Evolutionary conservation across 2,888 invertebrate genomes (phyloP).

Genomic region (Lycophotia porphyrea): DNA sequence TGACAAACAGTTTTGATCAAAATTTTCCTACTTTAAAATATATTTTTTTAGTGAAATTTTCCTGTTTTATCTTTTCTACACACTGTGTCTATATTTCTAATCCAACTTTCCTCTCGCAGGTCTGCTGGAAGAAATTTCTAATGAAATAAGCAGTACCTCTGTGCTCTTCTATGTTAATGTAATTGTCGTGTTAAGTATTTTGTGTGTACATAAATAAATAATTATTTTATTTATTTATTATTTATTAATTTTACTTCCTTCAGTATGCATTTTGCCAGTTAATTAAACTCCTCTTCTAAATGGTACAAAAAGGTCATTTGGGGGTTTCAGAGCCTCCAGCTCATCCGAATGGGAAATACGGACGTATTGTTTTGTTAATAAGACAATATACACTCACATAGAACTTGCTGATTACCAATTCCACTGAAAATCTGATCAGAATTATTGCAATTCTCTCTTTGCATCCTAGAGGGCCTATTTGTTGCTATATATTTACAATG

Average conservation of each 20-base stretch:
- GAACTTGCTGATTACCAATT: background rate
- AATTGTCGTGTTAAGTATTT: no score
- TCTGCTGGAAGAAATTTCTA: no score
- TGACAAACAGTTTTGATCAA: background rate
- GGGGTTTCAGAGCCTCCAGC: background rate
- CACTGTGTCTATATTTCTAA: no score
- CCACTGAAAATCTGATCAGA: background rate
- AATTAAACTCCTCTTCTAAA: background rate
- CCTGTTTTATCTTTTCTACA: no score
- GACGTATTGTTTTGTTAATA: background rate
- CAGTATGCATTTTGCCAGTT: background rate
- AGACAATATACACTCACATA: background rate
- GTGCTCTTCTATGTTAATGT: no score
- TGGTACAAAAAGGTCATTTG: background rate
- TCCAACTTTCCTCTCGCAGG: no score
- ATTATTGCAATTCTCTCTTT: background rate
- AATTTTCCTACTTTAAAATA: no score
- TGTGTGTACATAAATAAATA: no score
- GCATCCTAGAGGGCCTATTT: background rate
- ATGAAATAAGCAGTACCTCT: no score
- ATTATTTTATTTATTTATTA: no score
- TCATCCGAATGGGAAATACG: background rate
- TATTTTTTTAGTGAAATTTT: no score
- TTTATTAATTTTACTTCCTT: no score
- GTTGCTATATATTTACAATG: background rate